Percentiles rank a stretch among this genome's conserved stretches.
Evolutionary conservation across 2,797 vertebrate species (phyloP).

Genomic region (Eurystomus glaucurus): DNA sequence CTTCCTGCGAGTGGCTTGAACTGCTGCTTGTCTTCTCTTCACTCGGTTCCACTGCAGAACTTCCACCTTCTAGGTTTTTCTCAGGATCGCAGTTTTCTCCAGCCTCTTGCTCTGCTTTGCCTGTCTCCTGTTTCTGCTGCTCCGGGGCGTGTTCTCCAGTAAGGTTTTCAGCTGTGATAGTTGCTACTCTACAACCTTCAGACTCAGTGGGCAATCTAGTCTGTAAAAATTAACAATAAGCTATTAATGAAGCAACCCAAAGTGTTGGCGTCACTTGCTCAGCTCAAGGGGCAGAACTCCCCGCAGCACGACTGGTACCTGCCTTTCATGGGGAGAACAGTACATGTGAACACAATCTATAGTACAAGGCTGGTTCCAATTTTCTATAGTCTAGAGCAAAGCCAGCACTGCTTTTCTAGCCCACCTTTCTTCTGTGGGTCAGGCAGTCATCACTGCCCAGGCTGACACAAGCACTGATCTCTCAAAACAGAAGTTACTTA

Average conservation of each 20-base stretch:
- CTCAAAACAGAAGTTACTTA: neutral
- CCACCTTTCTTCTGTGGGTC: neutral
- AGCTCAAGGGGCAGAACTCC: neutral
- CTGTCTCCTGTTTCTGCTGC: neutral
- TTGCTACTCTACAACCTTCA: slow-evolving; percentile 15
- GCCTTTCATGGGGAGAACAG: neutral
- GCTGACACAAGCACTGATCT: neutral
- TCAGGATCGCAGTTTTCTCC: neutral
- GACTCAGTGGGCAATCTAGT: neutral
- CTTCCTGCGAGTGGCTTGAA: neutral
- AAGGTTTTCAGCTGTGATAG: neutral
- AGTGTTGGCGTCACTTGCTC: neutral
- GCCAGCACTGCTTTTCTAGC: neutral
- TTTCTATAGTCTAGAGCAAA: neutral
- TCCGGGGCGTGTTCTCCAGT: neutral
- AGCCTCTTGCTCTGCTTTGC: neutral
- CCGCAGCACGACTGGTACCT: rapidly evolving
- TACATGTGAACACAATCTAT: neutral
- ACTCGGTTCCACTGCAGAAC: rapidly evolving
- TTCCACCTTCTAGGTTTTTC: neutral
- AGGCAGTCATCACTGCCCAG: neutral
- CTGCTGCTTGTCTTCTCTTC: neutral
- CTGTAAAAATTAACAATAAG: slow-evolving; percentile 52
- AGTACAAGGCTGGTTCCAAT: neutral
- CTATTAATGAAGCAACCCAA: neutral